These are phyloP conservation scores for Megaustenia siamemsis DNA, from an alignment of 2,888 invertebrate species.

Conservation along the genomic window DNA sequence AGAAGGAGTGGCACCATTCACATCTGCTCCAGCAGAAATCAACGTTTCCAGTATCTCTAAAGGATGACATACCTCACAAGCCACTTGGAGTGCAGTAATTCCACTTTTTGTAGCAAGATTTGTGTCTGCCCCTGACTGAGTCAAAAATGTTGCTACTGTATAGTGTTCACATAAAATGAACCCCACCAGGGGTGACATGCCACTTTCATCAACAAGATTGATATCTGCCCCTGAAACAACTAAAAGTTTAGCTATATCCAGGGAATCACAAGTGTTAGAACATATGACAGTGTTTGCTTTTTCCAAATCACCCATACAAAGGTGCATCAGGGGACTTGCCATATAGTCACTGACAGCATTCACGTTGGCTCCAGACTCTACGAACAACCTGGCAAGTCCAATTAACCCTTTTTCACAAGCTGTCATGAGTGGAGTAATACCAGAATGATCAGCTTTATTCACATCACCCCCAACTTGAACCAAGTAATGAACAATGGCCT, in stretches of 20 bases:
- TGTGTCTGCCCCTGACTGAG: background rate
- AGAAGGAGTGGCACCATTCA: background rate
- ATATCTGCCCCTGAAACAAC: slow-evolving; percentile 17
- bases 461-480: background rate
- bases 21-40: slow-evolving; percentile 1
- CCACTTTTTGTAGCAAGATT: background rate
- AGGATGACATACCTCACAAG: background rate
- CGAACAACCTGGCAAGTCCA: background rate
- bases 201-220: background rate
- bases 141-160: background rate
- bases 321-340: background rate
- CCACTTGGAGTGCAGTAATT: background rate
- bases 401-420: slow-evolving; percentile 1
- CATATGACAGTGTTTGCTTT: background rate
- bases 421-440: slow-evolving; percentile 17
- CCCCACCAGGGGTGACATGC: background rate
- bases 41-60: slow-evolving; percentile 3
- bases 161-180: slow-evolving; percentile 11
- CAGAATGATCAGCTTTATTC: background rate
- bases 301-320: background rate
- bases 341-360: background rate
- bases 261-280: background rate
- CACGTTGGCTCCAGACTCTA: background rate
- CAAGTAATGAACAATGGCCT: background rate
- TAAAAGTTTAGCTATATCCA: slow-evolving; percentile 22